Conservation (phyloP, 2,888 invertebrate genomes). For the Hylaea fasciaria region DNA sequence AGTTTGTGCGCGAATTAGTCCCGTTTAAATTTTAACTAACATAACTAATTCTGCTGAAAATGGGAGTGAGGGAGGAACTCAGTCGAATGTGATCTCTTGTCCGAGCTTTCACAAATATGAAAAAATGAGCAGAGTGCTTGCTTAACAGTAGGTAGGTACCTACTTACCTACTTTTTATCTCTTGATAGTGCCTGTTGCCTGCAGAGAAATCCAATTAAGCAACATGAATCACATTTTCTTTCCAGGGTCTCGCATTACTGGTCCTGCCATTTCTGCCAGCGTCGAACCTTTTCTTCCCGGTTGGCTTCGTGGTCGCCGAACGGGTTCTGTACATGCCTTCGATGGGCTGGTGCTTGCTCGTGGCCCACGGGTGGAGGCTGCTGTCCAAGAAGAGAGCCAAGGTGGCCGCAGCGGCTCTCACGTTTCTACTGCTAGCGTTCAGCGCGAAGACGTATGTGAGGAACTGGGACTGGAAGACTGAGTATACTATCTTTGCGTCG, state of each 20-base stretch:
- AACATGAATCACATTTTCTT: conserved; percentile 35
- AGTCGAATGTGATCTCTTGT: too few relatives aligned
- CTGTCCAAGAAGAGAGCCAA: conserved; percentile 87
- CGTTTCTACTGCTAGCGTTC: conserved; percentile 91
- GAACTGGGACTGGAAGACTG: conserved; percentile 97
- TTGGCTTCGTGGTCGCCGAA: conserved; percentile 98
- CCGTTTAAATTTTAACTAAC: too few relatives aligned
- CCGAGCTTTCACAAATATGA: too few relatives aligned
- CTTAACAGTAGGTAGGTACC: too few relatives aligned
- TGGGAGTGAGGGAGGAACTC: too few relatives aligned
- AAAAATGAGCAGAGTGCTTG: too few relatives aligned
- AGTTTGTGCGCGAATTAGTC: too few relatives aligned
- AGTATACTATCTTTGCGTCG: conserved; percentile 97
- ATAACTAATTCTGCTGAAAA: too few relatives aligned
- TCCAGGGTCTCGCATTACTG: conserved; percentile 93
- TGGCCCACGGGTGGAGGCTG: conserved; percentile 93
- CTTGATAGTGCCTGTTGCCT: too few relatives aligned
- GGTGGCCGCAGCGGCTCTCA: conserved; percentile 87
- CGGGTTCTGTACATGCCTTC: conserved; percentile 98
- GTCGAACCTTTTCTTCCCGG: conserved; percentile 98
- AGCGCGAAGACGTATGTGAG: conserved; percentile 93
- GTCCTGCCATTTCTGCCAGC: conserved; percentile 97
- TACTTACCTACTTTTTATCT: too few relatives aligned
- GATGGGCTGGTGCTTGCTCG: conserved; percentile 97
- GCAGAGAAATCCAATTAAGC: too few relatives aligned